A percentile compares a stretch with the other conserved stretches of the same genome.
These are phyloP conservation scores for Protonemura montana DNA, from an alignment of 2,888 invertebrate species.

Conservation along the genomic window DNA sequence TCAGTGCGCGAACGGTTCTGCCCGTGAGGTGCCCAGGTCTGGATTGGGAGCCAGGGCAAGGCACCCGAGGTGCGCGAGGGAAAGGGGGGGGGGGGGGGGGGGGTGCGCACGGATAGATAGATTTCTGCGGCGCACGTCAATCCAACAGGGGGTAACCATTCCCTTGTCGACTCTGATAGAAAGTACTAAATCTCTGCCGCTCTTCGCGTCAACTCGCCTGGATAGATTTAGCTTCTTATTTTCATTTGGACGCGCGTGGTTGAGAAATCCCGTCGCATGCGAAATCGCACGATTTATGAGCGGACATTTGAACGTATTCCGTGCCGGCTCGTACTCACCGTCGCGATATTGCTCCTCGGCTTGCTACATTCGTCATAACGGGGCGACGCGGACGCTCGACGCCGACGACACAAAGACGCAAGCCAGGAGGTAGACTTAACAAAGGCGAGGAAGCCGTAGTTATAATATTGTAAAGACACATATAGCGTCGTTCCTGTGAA, in stretches of 20 bases:
- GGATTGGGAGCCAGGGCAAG: not conserved
- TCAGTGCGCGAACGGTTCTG: not conserved
- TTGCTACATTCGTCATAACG: not conserved
- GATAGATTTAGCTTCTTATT: conserved; percentile 7
- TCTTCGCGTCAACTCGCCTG: not conserved
- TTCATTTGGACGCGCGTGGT: not conserved
- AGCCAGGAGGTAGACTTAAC: not conserved
- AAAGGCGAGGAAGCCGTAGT: not conserved
- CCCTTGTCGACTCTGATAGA: not conserved
- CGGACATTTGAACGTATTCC: not conserved
- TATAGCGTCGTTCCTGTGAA: not conserved
- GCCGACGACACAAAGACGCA: not conserved
- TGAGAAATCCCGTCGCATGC: not conserved
- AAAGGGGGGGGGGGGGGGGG: not conserved
- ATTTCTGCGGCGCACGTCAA: not conserved
- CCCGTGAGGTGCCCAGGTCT: not conserved
- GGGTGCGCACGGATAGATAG: not conserved
- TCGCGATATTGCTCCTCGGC: not conserved
- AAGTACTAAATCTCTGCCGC: conserved; percentile 7
- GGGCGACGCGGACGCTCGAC: not conserved
- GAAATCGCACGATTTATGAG: not conserved
- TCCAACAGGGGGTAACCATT: not conserved
- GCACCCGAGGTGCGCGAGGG: too few relatives aligned
- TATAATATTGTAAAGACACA: not conserved
- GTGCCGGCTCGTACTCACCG: not conserved